Percentiles rank a stretch among this genome's conserved stretches.
Conservation (phyloP, 2,113 vertebrate genomes). For the Nansenia antarctica region DNA sequence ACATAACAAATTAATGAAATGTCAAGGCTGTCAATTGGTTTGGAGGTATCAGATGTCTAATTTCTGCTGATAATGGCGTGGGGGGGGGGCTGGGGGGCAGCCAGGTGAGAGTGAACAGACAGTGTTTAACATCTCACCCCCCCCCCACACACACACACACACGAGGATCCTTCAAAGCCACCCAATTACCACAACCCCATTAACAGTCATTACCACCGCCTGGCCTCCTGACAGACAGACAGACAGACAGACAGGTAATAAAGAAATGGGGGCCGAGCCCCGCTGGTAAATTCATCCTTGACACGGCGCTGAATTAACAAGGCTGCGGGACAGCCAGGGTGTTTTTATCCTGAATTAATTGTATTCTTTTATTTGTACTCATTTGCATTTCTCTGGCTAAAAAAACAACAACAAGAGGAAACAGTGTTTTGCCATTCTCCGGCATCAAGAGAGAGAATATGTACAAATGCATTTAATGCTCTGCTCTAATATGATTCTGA, state of each 20-base stretch:
- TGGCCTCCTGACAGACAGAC: slow-evolving; percentile 30
- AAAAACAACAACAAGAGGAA: neutral
- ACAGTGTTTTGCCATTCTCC: slow-evolving; percentile 19
- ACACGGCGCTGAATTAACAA: slow-evolving; percentile 20
- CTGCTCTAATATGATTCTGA: slow-evolving; percentile 47
- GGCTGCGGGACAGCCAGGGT: slow-evolving; percentile 11
- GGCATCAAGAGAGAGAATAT: slow-evolving; percentile 15
- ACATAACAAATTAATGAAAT: slow-evolving; percentile 84
- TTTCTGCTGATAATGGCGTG: slow-evolving; percentile 64
- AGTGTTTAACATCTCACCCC: slow-evolving; percentile 51
- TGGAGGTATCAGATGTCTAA: slow-evolving; percentile 62
- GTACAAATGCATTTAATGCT: slow-evolving; percentile 38
- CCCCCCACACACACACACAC: slow-evolving; percentile 1
- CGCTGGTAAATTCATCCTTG: slow-evolving; percentile 35
- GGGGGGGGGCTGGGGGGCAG: too few species aligned
- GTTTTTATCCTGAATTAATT: slow-evolving; percentile 20
- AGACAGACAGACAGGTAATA: slow-evolving; percentile 54
- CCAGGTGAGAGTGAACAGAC: slow-evolving; percentile 50
- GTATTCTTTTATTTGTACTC: neutral
- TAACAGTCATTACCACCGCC: slow-evolving; percentile 50
- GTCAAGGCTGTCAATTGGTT: slow-evolving; percentile 75
- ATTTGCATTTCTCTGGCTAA: neutral
- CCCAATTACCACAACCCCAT: slow-evolving; percentile 53
- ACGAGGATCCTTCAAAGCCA: slow-evolving; percentile 39
- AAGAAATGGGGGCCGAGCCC: slow-evolving; percentile 32